A percentile compares a stretch with the other conserved stretches of the same genome.
Conservation (phyloP, 92 coral and sea anemone genomes). For the Bergia sp. region DNA sequence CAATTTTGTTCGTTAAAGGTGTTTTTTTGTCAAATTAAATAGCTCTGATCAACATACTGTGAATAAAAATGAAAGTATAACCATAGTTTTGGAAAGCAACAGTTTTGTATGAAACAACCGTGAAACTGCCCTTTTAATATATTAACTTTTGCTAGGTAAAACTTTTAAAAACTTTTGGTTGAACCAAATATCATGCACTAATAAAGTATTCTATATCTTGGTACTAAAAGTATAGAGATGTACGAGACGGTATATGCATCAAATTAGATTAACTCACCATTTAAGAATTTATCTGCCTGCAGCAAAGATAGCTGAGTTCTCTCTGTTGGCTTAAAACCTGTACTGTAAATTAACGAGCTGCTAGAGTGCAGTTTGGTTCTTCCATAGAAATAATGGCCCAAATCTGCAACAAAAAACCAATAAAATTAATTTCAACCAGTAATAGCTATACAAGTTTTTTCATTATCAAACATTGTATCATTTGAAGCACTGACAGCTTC, state of each 20-base stretch:
- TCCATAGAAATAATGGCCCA: slow-evolving; percentile 12
- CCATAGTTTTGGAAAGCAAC: no score
- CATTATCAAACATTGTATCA: background rate
- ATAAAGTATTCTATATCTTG: no score
- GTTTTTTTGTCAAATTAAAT: no score
- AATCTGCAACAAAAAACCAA: background rate
- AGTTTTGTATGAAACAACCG: no score
- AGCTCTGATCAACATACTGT: no score
- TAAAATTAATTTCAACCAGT: background rate
- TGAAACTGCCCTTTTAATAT: background rate
- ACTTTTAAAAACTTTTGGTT: no score
- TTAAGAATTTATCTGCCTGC: background rate
- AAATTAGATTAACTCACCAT: background rate
- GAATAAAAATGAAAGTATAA: slow-evolving; percentile 4
- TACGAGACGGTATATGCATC: background rate
- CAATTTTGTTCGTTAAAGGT: no score
- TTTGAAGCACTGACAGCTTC: no score
- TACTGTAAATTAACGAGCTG: background rate
- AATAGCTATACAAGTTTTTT: background rate
- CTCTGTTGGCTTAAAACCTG: background rate
- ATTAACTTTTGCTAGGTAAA: no score
- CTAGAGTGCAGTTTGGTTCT: background rate
- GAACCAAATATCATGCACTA: no score
- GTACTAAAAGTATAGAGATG: background rate
- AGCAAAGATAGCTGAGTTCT: background rate